Conservation (phyloP, 35 echinoderm and acorn worm species). For the Chiridota heheva region DNA sequence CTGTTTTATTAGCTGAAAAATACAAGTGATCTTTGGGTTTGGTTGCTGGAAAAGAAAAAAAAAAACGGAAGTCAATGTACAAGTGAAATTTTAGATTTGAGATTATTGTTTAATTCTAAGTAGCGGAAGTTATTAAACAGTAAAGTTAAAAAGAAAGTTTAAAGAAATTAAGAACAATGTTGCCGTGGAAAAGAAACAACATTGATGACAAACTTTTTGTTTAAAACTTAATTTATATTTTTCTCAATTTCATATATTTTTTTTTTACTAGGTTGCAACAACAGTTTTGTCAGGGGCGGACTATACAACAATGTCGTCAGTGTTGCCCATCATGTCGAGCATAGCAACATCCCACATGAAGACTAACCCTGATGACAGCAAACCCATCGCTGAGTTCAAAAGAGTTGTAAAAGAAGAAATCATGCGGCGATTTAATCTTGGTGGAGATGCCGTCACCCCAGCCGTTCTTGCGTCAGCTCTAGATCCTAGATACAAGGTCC, state of each 20-base stretch:
- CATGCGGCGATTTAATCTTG: neutral
- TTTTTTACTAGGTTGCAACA: constrained; percentile 24
- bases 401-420: neutral
- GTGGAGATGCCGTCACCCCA: neutral
- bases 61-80: too few relatives aligned
- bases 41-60: too few relatives aligned
- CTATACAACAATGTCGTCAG: neutral
- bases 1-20: too few relatives aligned
- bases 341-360: neutral
- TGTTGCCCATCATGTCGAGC: constrained; percentile 27
- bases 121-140: too few relatives aligned
- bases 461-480: constrained; percentile 14
- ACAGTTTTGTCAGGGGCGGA: constrained; percentile 35
- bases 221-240: too few relatives aligned
- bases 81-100: too few relatives aligned
- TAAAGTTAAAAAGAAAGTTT: too few relatives aligned
- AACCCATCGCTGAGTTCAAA: constrained; percentile 7
- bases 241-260: neutral
- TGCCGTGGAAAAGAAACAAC: too few relatives aligned
- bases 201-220: too few relatives aligned
- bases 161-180: too few relatives aligned
- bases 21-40: too few relatives aligned
- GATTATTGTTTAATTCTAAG: too few relatives aligned
- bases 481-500: constrained; percentile 11
- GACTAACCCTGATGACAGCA: neutral